Conservation (phyloP, 2,888 invertebrate genomes). For the Microplitis deprimator region DNA sequence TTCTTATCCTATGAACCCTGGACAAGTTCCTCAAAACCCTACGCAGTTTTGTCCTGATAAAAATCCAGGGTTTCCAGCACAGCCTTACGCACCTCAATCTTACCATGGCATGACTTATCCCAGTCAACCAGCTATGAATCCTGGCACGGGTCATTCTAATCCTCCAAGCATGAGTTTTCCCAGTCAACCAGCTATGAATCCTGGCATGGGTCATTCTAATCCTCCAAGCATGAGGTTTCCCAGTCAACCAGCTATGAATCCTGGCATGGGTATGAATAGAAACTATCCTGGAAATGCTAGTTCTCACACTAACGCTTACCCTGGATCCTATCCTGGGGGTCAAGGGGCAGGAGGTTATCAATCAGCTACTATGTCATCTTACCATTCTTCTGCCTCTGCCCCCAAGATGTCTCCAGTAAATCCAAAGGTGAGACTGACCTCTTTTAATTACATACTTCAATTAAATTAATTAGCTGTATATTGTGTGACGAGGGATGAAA, state of each 20-base stretch:
- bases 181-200: conserved; percentile 14
- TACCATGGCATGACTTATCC: background rate
- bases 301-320: conserved; percentile 50
- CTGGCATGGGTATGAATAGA: conserved; percentile 40
- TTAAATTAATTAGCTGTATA: too few species aligned
- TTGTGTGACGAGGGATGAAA: too few species aligned
- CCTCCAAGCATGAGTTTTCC: conserved; percentile 15
- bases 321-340: conserved; percentile 64
- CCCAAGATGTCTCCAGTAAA: conserved; percentile 59
- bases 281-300: conserved; percentile 33
- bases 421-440: conserved; percentile 62
- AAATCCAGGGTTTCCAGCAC: conserved; percentile 44
- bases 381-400: conserved; percentile 55
- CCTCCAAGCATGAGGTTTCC: conserved; percentile 14
- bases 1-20: conserved; percentile 37
- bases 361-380: conserved; percentile 47
- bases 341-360: conserved; percentile 60
- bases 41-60: conserved; percentile 51
- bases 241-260: background rate
- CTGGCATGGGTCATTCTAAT: conserved; percentile 26
- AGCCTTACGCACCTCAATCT: conserved; percentile 37
- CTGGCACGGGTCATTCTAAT: conserved; percentile 25
- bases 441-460: background rate
- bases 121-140: conserved; percentile 39
- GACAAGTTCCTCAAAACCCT: conserved; percentile 62